Evolutionary conservation across 2,888 invertebrate genomes (phyloP).

Genomic region (Autographa gamma): DNA sequence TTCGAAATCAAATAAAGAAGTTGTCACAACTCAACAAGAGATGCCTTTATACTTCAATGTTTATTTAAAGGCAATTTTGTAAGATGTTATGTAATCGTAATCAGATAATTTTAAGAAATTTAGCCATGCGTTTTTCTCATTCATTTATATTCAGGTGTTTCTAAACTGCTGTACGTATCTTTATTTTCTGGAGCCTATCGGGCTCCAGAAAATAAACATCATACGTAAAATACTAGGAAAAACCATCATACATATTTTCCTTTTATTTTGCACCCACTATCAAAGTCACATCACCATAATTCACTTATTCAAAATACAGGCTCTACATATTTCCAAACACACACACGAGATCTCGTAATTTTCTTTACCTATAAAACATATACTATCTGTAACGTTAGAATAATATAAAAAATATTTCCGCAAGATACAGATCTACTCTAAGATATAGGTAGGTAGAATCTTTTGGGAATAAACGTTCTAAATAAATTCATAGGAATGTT

Average conservation of each 20-base stretch:
- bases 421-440: background rate
- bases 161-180: background rate
- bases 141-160: background rate
- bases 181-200: no score
- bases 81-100: background rate
- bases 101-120: background rate
- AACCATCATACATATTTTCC: background rate
- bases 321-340: background rate
- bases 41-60: conserved; percentile 2
- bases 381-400: background rate
- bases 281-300: background rate
- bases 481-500: conserved; percentile 27
- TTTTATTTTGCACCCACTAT: background rate
- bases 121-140: background rate
- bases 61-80: background rate
- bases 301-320: background rate
- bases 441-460: background rate
- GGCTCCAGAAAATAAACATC: no score
- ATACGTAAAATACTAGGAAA: background rate
- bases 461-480: conserved; percentile 10
- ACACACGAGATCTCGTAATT: background rate
- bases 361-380: background rate
- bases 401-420: background rate
- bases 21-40: conserved; percentile 26
- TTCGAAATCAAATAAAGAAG: conserved; percentile 43